Evolutionary conservation across 2,797 vertebrate genomes (phyloP), one percentile per base, ranked within the genome.

Genomic region (Anomalospiza imberbis): DNA sequence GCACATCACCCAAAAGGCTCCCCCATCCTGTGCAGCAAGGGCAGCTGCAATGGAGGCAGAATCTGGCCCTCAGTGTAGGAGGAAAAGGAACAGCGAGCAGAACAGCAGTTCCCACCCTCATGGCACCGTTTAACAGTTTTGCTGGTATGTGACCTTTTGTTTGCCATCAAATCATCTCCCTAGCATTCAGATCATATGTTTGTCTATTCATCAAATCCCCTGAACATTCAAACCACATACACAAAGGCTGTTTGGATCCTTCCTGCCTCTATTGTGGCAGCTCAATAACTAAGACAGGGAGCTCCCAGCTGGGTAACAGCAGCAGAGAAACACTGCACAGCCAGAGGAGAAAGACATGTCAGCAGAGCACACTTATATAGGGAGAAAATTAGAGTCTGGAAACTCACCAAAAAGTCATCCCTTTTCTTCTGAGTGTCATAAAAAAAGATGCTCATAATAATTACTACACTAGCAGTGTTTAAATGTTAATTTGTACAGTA

Each of bases 371-470:
- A n/a, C 36, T 85, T 68, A 80, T 0, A 63, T 8, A 47, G 48
- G 32, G 87, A 95, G 84, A 93, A 71, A 70, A 89, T 83, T 91
- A 85, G 50, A 63, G 47, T 73, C 75, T 94, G 47, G 50, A 75
- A 89, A 85, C 16, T 66, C 71, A 91, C 53, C 1, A 1, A 54
- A 63, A 89, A 93, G 87, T 85, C 72, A 67, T 74, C 68, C 31
- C 44, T 91, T 82, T 92, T 89, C 85, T 89, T 92, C 26, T 73
- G 44, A 85, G 57, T 61, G 29, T 91, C 90, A 95, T 88, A 68
- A 70, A 88, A 89, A 94, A 93, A 77, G 87, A 94, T 86, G 76
- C 57, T 95, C 71, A 89, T 76, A 95, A 91, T 94, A 96, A 96
- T 96, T 94, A 93, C 75, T 94, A 84, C 82, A 87, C 58, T 76